Evolutionary conservation across 2,113 vertebrate species (phyloP), one percentile per base, ranked within the genome.

Genomic region (Poeciliopsis retropinna): DNA sequence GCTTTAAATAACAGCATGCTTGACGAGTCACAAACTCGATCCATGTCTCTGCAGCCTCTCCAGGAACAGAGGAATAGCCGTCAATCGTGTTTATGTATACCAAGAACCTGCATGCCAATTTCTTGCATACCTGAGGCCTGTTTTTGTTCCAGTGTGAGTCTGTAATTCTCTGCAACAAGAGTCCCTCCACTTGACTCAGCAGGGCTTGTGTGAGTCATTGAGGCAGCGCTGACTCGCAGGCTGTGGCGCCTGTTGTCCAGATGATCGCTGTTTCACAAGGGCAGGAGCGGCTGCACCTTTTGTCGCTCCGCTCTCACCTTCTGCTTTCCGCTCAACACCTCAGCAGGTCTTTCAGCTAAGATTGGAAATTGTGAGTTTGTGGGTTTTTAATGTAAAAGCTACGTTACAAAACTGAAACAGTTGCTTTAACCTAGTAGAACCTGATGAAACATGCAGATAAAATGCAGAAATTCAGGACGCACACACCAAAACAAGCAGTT

Each of bases 161-260:
- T 31, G 64, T 76, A 71, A 57, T 63, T 34, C 79, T 70, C 54
- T 83, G 68, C 70, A 78, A 75, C 41, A 73, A 76, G 41, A 83
- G 78, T 79, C 76, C 66, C 68, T 79, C 39, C 31, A 28, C 76
- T 85, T 86, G 85, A 88, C 79, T 92, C 85, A 86, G 86, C 85
- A 41, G 28, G 73, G 81, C 32, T 75, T 10, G 81, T 60, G 64
- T 91, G 89, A 91, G 70, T 92, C 88, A 90, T 2, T 22, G 61
- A 78, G 64, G 77, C 86, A 44, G 70, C n/a, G 67, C 72, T 88
- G 76, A 76, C 70, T 85, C 1, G 32, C 28, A 70, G 70, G 75
- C 76, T 76, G 69, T 74, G 79, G 72, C 12, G 31, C 78, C 76
- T 69, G 65, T 79, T 76, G 70, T 74, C 80, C 83, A 85, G 60